Base-by-base conservation (phyloP, 2,888 invertebrate species). In the Gnatocerus cornutus region DNA sequence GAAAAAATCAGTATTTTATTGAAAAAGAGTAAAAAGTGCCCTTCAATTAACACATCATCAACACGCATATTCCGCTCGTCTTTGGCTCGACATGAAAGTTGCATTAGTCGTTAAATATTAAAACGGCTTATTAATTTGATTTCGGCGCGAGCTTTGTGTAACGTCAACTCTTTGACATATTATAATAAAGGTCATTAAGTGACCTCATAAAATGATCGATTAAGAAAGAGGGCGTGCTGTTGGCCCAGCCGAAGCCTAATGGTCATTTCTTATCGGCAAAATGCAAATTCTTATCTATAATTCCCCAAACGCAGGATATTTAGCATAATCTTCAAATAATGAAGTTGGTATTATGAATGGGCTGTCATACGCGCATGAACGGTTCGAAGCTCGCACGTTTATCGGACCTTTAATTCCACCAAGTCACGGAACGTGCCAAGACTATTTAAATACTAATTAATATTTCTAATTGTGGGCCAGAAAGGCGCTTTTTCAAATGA, bases 241-340 rank as follows among this genome's bases (percentile, higher is more conserved):
- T 67, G 66, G 72, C 71, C 73, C 73, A 72, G 70, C 73, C 72
- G 74, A 78, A 78, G 78, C 78, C 77, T 80, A 81, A 80, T 81
- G 79, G 78, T 71, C 74, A 71, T 75, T 72, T 73, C 77, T 81
- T 82, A 82, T 82, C 82, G 69, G 69, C 72, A 75, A 80, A 79
- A 82, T 82, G 81, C 80, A 79, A 82, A 82, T 82, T 80, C 76
- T 75, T 79, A 81, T 81, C 79, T 61, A 77, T 77, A 79, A 79
- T 76, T 79, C 74, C 77, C 78, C 73, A 78, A 80, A 79, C 75
- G 74, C 67, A 65, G 69, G 74, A 77, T 79, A 79, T 79, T 81
- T 81, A 80, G 77, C 81, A 82, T 82, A 81, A 81, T 81, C 80
- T 80, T 79, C 80, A 76, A 80, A 81, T 82, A 82, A 82, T 79